Base-by-base conservation (phyloP, 1,140 invertebrate species). In the Amyelois transitella region DNA sequence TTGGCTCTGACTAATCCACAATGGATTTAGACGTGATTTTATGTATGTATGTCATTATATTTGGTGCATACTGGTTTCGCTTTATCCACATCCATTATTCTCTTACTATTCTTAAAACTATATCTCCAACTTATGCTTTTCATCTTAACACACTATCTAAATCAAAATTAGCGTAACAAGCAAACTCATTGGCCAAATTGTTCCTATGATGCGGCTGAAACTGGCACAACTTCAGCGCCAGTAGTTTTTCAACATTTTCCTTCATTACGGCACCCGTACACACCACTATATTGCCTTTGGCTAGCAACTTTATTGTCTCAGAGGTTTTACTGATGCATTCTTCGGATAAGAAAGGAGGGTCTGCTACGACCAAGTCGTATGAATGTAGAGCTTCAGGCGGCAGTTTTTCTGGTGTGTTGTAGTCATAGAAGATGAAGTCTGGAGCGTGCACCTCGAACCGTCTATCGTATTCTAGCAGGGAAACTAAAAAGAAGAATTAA, bases 291-390 rank as follows among this genome's bases (percentile, higher is more conserved):
- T 97, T 96, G 7, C 92, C 89, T 76, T 95, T 96, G 0, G 92
- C 79, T 43, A 99, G 74, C 65, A 91, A 92, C 63, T 93, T 93
- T 4, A 98, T 92, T 0, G 97, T 97, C 38, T 91, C 78, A 0
- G 95, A 91, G 19, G 92, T 94, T 89, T 98, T 98, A 1, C 91
- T 91, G 14, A 98, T 90, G 89, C 98, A 99, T 86, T 99, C 97
- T 65, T 97, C 94, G 0, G 96, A 95, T 5, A 99, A 86, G 88
- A 98, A 99, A 8, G 98, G 98, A 8, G 98, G 97, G 90, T 99
- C 97, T 0, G 94, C 96, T 52, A 99, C 90, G 1, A 99, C 94
- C 14, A 99, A 68, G 82, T 98, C 95, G 88, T 94, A 99, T 18
- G 81, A 78, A 44, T 89, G 85, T 12, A 87, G 61, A 21, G 92